Evolutionary conservation across 2,113 vertebrate species (phyloP).

Genomic region (Trogon melanurus): DNA sequence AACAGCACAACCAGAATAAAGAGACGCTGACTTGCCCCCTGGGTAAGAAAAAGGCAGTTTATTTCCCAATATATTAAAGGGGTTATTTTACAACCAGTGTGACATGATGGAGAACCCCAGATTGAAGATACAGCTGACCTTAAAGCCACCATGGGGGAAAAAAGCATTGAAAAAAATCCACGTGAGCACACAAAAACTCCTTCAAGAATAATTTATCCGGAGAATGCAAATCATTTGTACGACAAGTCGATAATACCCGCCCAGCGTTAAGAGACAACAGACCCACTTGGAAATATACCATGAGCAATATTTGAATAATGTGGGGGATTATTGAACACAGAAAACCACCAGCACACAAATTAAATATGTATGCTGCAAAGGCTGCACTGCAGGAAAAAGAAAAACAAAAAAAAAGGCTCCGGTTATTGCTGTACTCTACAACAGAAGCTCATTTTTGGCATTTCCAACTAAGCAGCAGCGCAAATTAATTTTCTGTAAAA

Average conservation of each 20-base stretch:
- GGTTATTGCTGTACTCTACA: neutral
- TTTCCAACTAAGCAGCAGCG: neutral
- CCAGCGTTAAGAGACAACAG: neutral
- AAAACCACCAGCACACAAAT: neutral
- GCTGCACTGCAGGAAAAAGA: neutral
- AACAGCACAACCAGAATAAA: neutral
- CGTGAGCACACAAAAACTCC: neutral
- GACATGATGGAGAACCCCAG: neutral
- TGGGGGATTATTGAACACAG: neutral
- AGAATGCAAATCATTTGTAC: neutral
- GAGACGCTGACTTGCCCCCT: neutral
- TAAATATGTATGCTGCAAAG: neutral
- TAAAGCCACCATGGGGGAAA: neutral
- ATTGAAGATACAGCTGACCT: neutral
- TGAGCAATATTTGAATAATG: neutral
- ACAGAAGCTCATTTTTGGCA: neutral
- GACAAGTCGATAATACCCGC: neutral
- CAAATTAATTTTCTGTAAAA: neutral
- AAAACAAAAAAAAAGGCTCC: neutral
- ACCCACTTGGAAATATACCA: neutral
- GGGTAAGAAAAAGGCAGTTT: neutral
- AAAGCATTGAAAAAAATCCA: neutral
- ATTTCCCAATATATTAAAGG: neutral
- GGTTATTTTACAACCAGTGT: neutral
- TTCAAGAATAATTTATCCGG: neutral